Percentiles rank a stretch among this genome's conserved stretches.
phyloP scores from a whole-genome alignment of 2,888 invertebrate genomes.

The Phlogophora meticulosa region DNA sequence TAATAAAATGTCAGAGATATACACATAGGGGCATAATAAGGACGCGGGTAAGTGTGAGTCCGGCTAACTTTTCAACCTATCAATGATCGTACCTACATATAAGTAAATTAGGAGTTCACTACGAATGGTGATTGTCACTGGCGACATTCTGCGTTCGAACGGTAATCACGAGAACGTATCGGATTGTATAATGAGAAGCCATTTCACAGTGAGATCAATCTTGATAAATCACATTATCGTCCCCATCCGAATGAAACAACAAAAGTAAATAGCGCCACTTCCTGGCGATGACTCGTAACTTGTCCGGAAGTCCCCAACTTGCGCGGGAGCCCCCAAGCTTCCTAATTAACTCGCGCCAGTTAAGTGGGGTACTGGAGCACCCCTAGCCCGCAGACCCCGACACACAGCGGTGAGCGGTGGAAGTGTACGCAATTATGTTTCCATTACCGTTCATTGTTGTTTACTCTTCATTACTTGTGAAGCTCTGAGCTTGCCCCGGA shows the following conservation, averaged over 20 bases:
- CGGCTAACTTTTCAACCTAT: too few relatives aligned
- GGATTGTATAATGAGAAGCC: constrained; percentile 1
- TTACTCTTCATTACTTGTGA: constrained; percentile 42
- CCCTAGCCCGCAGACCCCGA: not conserved
- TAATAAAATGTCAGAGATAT: too few relatives aligned
- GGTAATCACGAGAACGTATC: constrained; percentile 6
- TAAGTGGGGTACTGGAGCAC: constrained; percentile 12
- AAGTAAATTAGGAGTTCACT: not conserved
- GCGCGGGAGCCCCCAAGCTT: constrained; percentile 1
- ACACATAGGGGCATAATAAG: too few relatives aligned
- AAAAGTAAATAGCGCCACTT: constrained; percentile 7
- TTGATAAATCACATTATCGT: constrained; percentile 27
- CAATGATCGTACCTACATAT: too few relatives aligned
- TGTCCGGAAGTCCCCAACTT: not conserved
- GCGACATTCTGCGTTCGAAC: not conserved
- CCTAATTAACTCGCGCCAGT: constrained; percentile 33
- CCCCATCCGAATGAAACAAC: constrained; percentile 20
- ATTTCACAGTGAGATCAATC: constrained; percentile 24
- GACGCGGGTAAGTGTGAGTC: too few relatives aligned
- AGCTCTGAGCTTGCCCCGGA: not conserved
- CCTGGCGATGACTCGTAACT: not conserved
- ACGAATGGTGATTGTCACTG: not conserved
- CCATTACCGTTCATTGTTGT: constrained; percentile 46
- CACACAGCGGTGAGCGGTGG: not conserved
- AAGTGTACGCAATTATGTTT: constrained; percentile 36